These are phyloP conservation scores for Haplochromis burtoni DNA, from an alignment of 2,113 vertebrate species.

Conservation along the genomic window DNA sequence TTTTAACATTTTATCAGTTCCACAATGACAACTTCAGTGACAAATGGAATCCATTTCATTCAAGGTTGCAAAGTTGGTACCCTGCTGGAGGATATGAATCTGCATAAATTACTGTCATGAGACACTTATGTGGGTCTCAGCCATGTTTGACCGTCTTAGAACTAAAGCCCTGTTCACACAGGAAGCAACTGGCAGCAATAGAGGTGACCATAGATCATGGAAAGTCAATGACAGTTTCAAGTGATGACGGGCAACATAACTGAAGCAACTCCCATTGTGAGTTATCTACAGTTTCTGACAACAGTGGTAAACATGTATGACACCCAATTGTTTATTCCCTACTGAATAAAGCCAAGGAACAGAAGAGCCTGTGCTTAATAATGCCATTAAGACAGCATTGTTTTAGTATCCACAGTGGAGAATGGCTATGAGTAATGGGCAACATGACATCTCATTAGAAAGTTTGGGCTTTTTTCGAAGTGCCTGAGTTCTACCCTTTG, in stretches of 20 bases:
- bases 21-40: background rate
- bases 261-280: background rate
- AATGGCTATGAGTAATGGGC: background rate
- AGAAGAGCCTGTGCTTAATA: background rate
- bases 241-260: background rate
- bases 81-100: background rate
- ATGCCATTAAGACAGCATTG: background rate
- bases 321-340: background rate
- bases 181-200: background rate
- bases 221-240: background rate
- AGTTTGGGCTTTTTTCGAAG: background rate
- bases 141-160: background rate
- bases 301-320: background rate
- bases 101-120: background rate
- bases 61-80: background rate
- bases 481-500: background rate
- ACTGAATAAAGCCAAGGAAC: background rate
- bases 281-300: background rate
- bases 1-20: background rate
- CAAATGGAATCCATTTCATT: background rate
- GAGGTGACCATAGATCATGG: background rate
- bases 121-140: background rate
- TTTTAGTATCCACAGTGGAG: background rate
- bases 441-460: background rate
- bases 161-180: background rate